Base-by-base conservation (phyloP, 1,140 invertebrate species). In the Pogonognathellus flavescens region DNA sequence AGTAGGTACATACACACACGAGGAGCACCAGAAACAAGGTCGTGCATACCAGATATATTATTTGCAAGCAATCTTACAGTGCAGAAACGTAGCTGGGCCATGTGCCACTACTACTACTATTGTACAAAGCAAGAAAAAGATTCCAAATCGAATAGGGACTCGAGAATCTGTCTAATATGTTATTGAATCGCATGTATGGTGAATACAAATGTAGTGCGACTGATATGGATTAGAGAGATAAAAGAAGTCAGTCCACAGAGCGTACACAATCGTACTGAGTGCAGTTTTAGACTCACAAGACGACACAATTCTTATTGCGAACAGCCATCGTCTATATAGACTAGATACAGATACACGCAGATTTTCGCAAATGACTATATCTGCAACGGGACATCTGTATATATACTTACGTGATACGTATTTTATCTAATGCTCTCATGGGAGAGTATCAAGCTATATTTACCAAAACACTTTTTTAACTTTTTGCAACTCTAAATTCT, bases 161-260 rank as follows among this genome's bases (percentile, higher is more conserved):
- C 53, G 14, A 80, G 83, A 76, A 76, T 80, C 83, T 76, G 66
- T 76, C 55, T 84, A 84, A 84, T 84, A 49, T 80, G 80, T 80
- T 84, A 84, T 84, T 84, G 83, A 84, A 84, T 84, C 80, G 83
- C 55, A 80, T 53, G 83, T 52, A 14, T 72, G 53, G 66, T 76
- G 83, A 84, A 84, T 84, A 80, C 57, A 59, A 84, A 84, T 84
- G 41, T n/a, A 31, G 14, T 18, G 31, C 70, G 70, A 76, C 49
- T 76, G 70, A 76, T 76, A 76, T 76, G 70, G 70, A 76, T 76
- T 76, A 76, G 41, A 49, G 31, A 76, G 25, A 76, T 57, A 57
- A 57, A 57, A 57, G 11, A 57, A 13, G 11, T 13, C 53, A 14
- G 11, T 14, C 53, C 11, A 57, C 53, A 57, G 31, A 41, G 31